Percentiles rank a stretch among this genome's conserved stretches.
Conservation (phyloP, 2,797 vertebrate genomes). For the Champsocephalus esox region DNA sequence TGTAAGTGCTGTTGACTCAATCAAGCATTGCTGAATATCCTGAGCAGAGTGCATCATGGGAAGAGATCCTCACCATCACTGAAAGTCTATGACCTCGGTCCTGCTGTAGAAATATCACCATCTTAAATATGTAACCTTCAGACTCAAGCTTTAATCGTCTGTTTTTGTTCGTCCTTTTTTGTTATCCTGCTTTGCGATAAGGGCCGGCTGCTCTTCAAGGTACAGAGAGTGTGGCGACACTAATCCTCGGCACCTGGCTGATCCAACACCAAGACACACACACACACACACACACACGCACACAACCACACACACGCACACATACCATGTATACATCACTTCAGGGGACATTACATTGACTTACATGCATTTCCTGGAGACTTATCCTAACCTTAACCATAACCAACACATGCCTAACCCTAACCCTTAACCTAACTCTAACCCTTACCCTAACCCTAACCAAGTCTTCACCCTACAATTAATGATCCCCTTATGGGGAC, state of each 20-base stretch:
- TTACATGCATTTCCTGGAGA: too few species aligned
- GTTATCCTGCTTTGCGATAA: constrained; percentile 37
- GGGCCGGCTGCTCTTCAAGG: constrained; percentile 62
- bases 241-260: constrained; percentile 74
- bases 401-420: too few species aligned
- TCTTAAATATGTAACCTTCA: constrained; percentile 11
- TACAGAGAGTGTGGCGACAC: constrained; percentile 68
- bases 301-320: constrained; percentile 35
- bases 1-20: too few species aligned
- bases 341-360: too few species aligned
- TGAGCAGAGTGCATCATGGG: not conserved
- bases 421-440: too few species aligned
- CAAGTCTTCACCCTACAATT: too few species aligned
- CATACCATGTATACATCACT: too few species aligned
- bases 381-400: too few species aligned
- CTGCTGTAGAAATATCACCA: not conserved
- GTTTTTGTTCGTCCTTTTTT: constrained; percentile 28
- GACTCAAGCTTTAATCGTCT: constrained; percentile 34
- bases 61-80: not conserved
- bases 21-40: not conserved
- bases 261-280: constrained; percentile 29
- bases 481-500: too few species aligned
- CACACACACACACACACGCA: constrained; percentile 39
- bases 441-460: too few species aligned
- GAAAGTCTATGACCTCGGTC: not conserved